Evolutionary conservation across 1,140 invertebrate species (phyloP).

Genomic region (Cotesia chilonis): DNA sequence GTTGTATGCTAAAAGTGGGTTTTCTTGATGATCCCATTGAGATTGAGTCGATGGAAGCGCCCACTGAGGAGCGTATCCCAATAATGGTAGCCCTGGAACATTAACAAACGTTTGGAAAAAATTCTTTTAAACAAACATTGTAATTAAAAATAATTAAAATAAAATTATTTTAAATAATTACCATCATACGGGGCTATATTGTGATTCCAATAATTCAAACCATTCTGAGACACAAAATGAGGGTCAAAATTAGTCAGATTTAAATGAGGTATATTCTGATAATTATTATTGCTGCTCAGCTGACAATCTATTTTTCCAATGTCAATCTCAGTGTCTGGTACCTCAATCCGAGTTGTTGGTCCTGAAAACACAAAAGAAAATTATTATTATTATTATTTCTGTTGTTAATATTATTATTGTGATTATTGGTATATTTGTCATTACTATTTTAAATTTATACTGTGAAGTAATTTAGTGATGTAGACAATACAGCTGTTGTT

Average conservation of each 20-base stretch:
- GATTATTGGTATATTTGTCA: no score
- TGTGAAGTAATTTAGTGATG: no score
- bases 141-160: conserved; percentile 9
- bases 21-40: conserved; percentile 48
- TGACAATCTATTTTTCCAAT: conserved; percentile 22
- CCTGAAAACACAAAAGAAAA: conserved; percentile 28
- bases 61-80: conserved; percentile 57
- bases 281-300: conserved; percentile 1
- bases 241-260: conserved; percentile 1
- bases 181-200: conserved; percentile 42
- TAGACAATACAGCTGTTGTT: no score
- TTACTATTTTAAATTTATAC: no score
- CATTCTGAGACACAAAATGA: conserved; percentile 45
- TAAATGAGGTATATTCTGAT: conserved; percentile 1
- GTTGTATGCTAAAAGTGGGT: conserved; percentile 52
- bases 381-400: neutral
- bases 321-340: conserved; percentile 10
- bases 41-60: conserved; percentile 53
- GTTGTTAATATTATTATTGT: no score
- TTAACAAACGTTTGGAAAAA: neutral
- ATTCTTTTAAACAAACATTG: conserved; percentile 11
- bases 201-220: conserved; percentile 45
- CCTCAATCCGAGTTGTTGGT: conserved; percentile 17
- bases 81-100: conserved; percentile 52
- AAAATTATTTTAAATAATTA: no score